Evolutionary conservation across 2,888 invertebrate genomes (phyloP).

Genomic region (Dynastes tityus): DNA sequence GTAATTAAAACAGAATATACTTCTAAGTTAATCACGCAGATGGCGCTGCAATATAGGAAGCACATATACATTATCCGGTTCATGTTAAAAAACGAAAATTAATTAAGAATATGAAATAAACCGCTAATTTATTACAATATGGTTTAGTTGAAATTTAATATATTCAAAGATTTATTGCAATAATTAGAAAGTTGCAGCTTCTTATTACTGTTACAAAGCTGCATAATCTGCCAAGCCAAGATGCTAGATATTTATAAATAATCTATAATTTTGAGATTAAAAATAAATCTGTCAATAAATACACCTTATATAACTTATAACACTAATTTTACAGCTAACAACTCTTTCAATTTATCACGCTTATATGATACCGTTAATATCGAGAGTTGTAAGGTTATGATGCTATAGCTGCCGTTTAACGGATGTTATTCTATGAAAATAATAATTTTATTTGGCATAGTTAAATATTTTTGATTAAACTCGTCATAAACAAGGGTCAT

Average conservation of each 20-base stretch:
- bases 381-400: conserved; percentile 29
- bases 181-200: not conserved
- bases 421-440: not conserved
- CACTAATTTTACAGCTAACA: too few species aligned
- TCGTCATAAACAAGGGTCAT: conserved; percentile 10
- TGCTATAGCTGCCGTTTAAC: not conserved
- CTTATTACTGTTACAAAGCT: not conserved
- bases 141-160: not conserved
- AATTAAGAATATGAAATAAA: not conserved
- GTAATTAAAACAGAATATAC: not conserved
- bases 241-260: conserved; percentile 15
- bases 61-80: not conserved
- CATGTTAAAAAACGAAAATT: not conserved
- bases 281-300: conserved; percentile 15
- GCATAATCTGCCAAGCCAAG: not conserved
- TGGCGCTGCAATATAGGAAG: conserved; percentile 21
- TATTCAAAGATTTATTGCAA: not conserved
- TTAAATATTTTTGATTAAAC: not conserved
- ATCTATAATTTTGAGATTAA: conserved; percentile 15
- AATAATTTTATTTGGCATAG: not conserved
- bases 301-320: not conserved
- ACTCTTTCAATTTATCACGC: too few species aligned
- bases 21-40: conserved; percentile 7
- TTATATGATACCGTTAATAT: too few species aligned
- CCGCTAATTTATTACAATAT: not conserved